Conservation (phyloP, 1,140 invertebrate species). For the Lepidotrigona ventralis region DNA sequence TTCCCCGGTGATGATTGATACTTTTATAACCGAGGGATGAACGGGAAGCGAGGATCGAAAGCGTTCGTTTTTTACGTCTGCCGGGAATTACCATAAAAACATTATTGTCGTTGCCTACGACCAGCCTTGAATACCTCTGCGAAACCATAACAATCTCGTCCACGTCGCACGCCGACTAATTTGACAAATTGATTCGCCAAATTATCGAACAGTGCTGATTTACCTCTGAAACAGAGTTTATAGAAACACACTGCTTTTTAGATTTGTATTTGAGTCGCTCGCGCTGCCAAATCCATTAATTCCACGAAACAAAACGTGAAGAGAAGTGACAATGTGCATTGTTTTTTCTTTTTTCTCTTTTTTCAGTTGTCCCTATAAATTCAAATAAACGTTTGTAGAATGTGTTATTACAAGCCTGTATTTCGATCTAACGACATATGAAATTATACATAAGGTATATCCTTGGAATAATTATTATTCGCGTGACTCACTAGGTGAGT, state of each 20-base stretch:
- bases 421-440: too few relatives aligned
- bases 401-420: too few relatives aligned
- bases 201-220: neutral
- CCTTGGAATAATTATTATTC: too few relatives aligned
- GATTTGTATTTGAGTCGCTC: too few relatives aligned
- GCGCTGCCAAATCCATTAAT: too few relatives aligned
- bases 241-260: neutral
- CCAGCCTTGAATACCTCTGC: neutral
- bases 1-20: neutral
- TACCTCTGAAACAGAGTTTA: fast-evolving
- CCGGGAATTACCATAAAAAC: neutral
- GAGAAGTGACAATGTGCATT: too few relatives aligned
- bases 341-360: too few relatives aligned
- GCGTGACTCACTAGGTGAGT: too few relatives aligned
- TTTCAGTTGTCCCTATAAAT: too few relatives aligned
- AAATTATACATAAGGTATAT: too few relatives aligned
- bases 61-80: neutral
- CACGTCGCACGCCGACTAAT: slow-evolving; percentile 25
- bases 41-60: neutral
- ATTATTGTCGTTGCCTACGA: neutral
- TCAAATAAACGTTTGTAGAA: too few relatives aligned
- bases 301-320: too few relatives aligned
- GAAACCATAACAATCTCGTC: neutral
- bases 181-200: slow-evolving; percentile 49
- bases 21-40: neutral